These are phyloP conservation scores for Oligia strigilis DNA, from an alignment of 2,888 invertebrate genomes.

Conservation along the genomic window DNA sequence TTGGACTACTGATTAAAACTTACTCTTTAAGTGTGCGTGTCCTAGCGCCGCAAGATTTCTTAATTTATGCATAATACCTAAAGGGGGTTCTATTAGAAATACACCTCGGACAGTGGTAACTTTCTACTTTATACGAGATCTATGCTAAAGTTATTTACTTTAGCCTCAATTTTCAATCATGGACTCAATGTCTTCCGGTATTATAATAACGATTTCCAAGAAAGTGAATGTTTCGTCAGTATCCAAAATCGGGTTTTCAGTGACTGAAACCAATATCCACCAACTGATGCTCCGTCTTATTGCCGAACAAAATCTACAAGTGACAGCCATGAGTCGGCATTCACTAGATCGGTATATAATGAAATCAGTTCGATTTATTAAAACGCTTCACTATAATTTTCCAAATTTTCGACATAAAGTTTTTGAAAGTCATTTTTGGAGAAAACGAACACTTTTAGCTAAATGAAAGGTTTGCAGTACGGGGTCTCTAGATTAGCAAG, in stretches of 20 bases:
- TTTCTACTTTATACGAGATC: not conserved
- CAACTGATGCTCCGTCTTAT: constrained; percentile 1
- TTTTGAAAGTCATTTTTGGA: constrained; percentile 28
- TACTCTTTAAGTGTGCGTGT: constrained; percentile 15
- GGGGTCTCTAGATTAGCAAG: constrained; percentile 1
- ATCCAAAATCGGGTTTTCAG: not conserved
- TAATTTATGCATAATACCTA: constrained; percentile 15
- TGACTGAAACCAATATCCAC: constrained; percentile 26
- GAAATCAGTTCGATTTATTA: constrained; percentile 10
- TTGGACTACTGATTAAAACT: not conserved
- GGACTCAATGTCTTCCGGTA: constrained; percentile 19
- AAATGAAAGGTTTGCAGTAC: not conserved
- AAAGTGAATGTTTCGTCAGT: not conserved
- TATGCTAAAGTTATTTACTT: not conserved
- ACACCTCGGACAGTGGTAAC: not conserved
- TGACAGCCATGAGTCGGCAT: constrained; percentile 34
- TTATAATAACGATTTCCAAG: constrained; percentile 36
- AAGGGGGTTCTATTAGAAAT: not conserved
- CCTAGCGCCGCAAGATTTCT: constrained; percentile 59
- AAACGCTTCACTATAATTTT: constrained; percentile 34
- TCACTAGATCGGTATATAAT: not conserved
- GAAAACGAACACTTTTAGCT: not conserved
- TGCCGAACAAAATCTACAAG: constrained; percentile 4
- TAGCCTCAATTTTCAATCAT: constrained; percentile 7
- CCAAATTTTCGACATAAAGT: constrained; percentile 34